Conservation (phyloP, 2,113 vertebrate genomes). For the Isurus oxyrinchus region DNA sequence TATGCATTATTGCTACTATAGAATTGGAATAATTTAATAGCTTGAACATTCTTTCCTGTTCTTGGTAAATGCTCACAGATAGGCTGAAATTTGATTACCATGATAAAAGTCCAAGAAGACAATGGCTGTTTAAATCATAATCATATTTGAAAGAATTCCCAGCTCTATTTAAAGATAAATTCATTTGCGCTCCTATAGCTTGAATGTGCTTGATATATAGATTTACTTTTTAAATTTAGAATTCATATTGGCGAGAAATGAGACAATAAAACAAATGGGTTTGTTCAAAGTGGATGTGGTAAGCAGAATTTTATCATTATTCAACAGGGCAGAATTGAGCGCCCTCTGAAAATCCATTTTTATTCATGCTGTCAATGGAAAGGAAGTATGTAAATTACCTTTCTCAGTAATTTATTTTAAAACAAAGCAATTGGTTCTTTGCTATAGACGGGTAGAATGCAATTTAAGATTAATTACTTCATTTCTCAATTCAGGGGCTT, state of each 20-base stretch:
- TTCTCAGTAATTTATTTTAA: conserved; percentile 5
- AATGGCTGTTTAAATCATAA: not conserved
- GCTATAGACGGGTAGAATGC: not conserved
- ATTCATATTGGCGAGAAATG: not conserved
- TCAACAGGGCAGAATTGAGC: not conserved
- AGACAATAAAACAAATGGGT: not conserved
- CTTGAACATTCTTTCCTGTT: not conserved
- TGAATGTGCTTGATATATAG: not conserved
- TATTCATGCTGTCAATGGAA: not conserved
- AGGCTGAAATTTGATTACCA: not conserved
- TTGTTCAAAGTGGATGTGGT: not conserved
- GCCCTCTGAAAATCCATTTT: not conserved
- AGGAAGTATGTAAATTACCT: not conserved
- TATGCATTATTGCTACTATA: not conserved
- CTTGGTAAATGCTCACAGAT: not conserved
- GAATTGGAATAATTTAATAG: conserved; percentile 11
- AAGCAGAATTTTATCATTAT: conserved; percentile 14
- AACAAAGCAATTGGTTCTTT: not conserved
- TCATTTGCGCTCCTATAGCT: not conserved
- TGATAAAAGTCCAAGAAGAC: not conserved
- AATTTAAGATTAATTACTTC: not conserved
- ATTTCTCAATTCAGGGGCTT: not conserved
- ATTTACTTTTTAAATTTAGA: not conserved
- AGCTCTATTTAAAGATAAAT: conserved; percentile 3
- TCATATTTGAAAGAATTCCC: conserved; percentile 1